Evolutionary conservation across 1,140 invertebrate genomes (phyloP), one percentile per base, ranked within the genome.

Genomic region (Sweltsa coloradensis): DNA sequence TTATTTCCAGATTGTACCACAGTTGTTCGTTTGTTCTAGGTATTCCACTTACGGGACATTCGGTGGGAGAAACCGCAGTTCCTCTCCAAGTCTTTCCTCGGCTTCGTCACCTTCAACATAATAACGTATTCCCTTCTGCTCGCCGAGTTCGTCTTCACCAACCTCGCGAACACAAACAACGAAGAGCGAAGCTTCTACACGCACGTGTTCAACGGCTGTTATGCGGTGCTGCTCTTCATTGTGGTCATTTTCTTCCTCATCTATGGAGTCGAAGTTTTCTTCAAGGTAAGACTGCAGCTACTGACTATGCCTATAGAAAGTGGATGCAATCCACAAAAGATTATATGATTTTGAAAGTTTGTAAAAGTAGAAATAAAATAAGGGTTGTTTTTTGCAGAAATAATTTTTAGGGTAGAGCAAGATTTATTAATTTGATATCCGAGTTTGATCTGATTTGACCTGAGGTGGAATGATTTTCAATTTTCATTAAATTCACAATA

Each of bases 181-280:
- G 69, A 77, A 57, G 72, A 76, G 56, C 69, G 83, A 76, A 78
- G 72, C 51, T 85, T 83, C 59, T 83, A 86, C 58, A 76, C 79
- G 43, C 84, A 88, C 60, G 73, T 94, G 5, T 94, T 93, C 65
- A 91, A 93, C 64, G 86, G 88, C 5, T 90, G 87, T 61, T 94
- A 94, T 65, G 91, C 90, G 11, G 79, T 88, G 9, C 70, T 95
- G 11, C 73, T 95, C 31, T 83, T 94, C 56, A 84, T 94, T 42
- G 87, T 91, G 22, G 88, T 95, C 21, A 72, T 93, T 5, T 92
- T 94, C 67, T 95, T 94, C 66, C 75, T 96, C 25, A 90, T 94
- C 45, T 96, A 95, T 65, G 91, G 91, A 21, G 85, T 94, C 7
- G 89, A 94, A 71, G 89, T 95, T 2, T 95, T 84, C 63, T 92